Evolutionary conservation across 2,113 vertebrate species (phyloP).

Genomic region (Petrocephalus zakoni): DNA sequence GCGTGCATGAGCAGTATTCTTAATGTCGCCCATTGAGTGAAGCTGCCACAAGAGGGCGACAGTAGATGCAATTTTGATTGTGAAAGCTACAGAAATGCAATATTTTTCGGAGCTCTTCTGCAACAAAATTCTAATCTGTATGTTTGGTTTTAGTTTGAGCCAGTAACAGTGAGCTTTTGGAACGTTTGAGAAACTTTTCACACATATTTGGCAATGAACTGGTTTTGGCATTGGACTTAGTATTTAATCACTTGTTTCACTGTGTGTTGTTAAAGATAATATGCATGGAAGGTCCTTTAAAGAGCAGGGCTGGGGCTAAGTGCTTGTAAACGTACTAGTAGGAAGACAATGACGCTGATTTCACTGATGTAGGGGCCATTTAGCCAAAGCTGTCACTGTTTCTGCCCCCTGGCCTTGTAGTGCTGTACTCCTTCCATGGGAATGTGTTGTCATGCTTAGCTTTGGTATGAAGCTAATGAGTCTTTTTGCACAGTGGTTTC

Average conservation of each 20-base stretch:
- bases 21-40: not conserved
- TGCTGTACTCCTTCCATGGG: not conserved
- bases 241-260: not conserved
- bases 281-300: not conserved
- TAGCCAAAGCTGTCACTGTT: not conserved
- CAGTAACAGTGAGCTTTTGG: not conserved
- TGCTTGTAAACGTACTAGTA: not conserved
- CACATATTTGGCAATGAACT: not conserved
- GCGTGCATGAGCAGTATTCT: not conserved
- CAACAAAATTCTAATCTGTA: not conserved
- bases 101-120: not conserved
- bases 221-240: not conserved
- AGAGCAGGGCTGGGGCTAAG: not conserved
- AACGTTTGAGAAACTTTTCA: not conserved
- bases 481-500: not conserved
- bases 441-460: not conserved
- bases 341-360: not conserved
- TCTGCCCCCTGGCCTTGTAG: not conserved
- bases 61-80: not conserved
- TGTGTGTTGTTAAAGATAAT: not conserved
- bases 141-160: not conserved
- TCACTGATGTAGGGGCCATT: not conserved
- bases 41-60: conserved; percentile 22
- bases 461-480: not conserved
- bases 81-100: not conserved